Evolutionary conservation across 2,888 invertebrate species (phyloP), one percentile per base, ranked within the genome.

Genomic region (Dusona sp.): DNA sequence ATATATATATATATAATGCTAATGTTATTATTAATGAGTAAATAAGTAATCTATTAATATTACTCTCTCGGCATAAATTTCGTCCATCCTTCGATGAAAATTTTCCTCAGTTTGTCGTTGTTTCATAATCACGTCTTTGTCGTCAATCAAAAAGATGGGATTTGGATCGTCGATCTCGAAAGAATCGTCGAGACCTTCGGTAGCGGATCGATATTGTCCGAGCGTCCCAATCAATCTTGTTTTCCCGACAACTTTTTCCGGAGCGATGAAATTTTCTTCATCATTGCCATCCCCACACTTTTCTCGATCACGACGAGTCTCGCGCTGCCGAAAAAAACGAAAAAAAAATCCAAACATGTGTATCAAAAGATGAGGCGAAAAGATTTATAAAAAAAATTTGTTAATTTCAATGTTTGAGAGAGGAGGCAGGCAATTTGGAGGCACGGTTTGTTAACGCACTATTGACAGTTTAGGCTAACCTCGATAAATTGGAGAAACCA

Each of bases 71-170:
- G 84, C 84, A 64, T 88, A 88, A 88, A 88, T 89, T 81, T 89
- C 88, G 70, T 89, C 88, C 88, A 88, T 89, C 16, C 89, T 84
- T 29, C 88, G 25, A 45, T 89, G 88, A 83, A 89, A 89, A 79
- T 89, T 89, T 57, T 89, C 89, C 78, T 89, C 89, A 9, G 89
- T 89, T 22, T 89, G 88, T 45, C 88, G 79, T 51, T 88, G 89
- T 65, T 88, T 89, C 88, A 88, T 89, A 64, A 89, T 86, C 13
- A 89, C 87, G 77, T 88, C 89, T 65, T 87, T 87, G 48, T 89
- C 89, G 78, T 88, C 82, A 74, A 87, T 73, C 13, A 88, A 72
- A 42, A 86, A 80, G 11, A 85, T 83, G 54, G 84, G 83, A 51
- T 85, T 80, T 29, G 82, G 54, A 36, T 85, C 85, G 25, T 81